Conservation (phyloP, 1,140 invertebrate species). For the Drosophila obscura region DNA sequence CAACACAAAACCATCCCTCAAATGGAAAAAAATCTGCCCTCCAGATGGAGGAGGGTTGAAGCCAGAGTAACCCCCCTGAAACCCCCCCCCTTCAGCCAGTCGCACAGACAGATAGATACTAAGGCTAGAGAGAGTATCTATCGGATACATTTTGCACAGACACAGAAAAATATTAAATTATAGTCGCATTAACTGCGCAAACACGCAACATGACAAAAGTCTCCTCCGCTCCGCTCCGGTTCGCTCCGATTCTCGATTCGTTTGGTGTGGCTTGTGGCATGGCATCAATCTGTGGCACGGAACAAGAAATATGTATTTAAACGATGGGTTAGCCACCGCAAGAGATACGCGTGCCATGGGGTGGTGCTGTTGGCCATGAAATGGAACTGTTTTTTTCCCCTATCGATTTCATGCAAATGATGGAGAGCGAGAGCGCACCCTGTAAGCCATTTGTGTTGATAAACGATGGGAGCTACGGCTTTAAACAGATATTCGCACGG, state of each 20-base stretch:
- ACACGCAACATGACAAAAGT: constrained; percentile 74
- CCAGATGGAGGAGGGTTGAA: constrained; percentile 46
- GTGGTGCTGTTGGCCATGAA: constrained; percentile 14
- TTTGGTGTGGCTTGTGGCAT: constrained; percentile 41
- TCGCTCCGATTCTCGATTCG: too few relatives aligned
- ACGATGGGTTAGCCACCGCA: constrained; percentile 22
- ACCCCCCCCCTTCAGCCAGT: too few relatives aligned
- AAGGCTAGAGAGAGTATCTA: constrained; percentile 14
- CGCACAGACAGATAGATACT: constrained; percentile 13
- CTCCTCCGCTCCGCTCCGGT: constrained; percentile 30
- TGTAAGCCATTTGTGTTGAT: too few relatives aligned
- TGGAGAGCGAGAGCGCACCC: neutral
- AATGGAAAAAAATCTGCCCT: constrained; percentile 18
- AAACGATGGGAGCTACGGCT: too few relatives aligned
- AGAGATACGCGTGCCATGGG: constrained; percentile 3
- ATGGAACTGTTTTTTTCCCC: constrained; percentile 26
- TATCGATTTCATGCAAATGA: constrained; percentile 42
- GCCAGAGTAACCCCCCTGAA: neutral
- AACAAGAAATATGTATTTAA: constrained; percentile 41
- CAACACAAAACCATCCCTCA: constrained; percentile 61
- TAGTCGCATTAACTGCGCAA: constrained; percentile 75
- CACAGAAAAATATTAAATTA: constrained; percentile 72
- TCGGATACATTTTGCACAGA: constrained; percentile 55
- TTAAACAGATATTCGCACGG: too few relatives aligned
- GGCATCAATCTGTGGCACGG: constrained; percentile 67